Conservation (phyloP, 2,113 vertebrate species). For the Esox niger region DNA sequence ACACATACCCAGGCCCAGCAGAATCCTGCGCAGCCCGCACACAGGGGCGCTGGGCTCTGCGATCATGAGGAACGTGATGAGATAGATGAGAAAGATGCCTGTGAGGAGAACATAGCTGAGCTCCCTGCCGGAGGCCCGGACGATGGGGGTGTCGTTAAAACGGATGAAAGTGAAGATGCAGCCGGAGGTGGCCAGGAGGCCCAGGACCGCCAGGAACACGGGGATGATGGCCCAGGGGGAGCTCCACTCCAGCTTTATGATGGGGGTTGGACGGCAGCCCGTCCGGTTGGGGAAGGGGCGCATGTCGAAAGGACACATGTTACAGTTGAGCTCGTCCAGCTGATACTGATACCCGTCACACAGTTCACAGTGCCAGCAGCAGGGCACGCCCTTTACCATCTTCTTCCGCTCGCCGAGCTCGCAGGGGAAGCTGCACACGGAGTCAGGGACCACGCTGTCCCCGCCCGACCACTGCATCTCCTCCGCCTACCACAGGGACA, state of each 20-base stretch:
- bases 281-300: conserved; percentile 75
- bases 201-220: conserved; percentile 75
- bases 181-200: conserved; percentile 75
- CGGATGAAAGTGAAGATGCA: conserved; percentile 74
- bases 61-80: conserved; percentile 78
- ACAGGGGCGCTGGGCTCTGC: conserved; percentile 68
- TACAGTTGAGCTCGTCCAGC: conserved; percentile 75
- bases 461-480: conserved; percentile 83
- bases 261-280: conserved; percentile 74
- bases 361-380: conserved; percentile 83
- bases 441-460: conserved; percentile 67
- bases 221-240: conserved; percentile 80
- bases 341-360: conserved; percentile 81
- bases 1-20: conserved; percentile 74
- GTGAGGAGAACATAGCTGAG: conserved; percentile 80
- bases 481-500: conserved; percentile 65
- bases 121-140: conserved; percentile 81
- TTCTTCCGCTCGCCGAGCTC: conserved; percentile 76
- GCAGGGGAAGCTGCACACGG: conserved; percentile 85
- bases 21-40: conserved; percentile 74
- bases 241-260: conserved; percentile 80
- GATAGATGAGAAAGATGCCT: conserved; percentile 75
- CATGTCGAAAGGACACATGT: conserved; percentile 77
- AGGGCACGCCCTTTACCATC: conserved; percentile 81
- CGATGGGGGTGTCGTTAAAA: conserved; percentile 82